Conservation (phyloP, 1,140 invertebrate species). For the Drosophila subpulchrella region DNA sequence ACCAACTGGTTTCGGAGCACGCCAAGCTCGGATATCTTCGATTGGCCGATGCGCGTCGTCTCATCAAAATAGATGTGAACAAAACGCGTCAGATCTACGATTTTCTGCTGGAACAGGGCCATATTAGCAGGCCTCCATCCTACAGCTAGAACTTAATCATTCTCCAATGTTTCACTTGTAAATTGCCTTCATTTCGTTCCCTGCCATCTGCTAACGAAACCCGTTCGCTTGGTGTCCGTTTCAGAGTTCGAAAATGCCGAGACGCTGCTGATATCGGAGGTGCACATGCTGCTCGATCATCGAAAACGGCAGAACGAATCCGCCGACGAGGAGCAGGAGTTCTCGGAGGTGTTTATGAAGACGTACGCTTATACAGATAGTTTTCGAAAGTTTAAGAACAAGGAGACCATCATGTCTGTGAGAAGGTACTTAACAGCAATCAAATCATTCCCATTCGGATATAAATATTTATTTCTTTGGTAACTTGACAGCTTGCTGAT, state of each 20-base stretch:
- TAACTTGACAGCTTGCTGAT: conserved; percentile 91
- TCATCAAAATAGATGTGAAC: conserved; percentile 97
- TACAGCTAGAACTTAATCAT: conserved; percentile 40
- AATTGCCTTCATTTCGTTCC: conserved; percentile 31
- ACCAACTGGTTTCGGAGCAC: conserved; percentile 90
- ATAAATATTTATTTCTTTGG: background rate
- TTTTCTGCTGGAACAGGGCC: conserved; percentile 90
- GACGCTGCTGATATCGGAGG: conserved; percentile 98
- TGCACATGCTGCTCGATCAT: conserved; percentile 98
- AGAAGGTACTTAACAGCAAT: conserved; percentile 88
- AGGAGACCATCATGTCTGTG: conserved; percentile 98
- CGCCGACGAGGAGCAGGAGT: conserved; percentile 98
- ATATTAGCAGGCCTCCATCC: conserved; percentile 86
- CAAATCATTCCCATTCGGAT: background rate
- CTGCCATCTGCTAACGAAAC: background rate
- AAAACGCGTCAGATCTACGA: conserved; percentile 96
- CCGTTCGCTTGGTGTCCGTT: conserved; percentile 66
- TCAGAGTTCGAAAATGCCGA: conserved; percentile 99
- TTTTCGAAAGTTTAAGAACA: conserved; percentile 98
- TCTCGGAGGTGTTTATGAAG: conserved; percentile 99
- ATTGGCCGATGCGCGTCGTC: conserved; percentile 91
- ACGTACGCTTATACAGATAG: conserved; percentile 98
- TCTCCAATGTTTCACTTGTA: conserved; percentile 65
- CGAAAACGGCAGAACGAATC: conserved; percentile 98
- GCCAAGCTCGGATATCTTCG: conserved; percentile 89